Base-by-base conservation (phyloP, 2,113 vertebrate species). In the Columba livia region DNA sequence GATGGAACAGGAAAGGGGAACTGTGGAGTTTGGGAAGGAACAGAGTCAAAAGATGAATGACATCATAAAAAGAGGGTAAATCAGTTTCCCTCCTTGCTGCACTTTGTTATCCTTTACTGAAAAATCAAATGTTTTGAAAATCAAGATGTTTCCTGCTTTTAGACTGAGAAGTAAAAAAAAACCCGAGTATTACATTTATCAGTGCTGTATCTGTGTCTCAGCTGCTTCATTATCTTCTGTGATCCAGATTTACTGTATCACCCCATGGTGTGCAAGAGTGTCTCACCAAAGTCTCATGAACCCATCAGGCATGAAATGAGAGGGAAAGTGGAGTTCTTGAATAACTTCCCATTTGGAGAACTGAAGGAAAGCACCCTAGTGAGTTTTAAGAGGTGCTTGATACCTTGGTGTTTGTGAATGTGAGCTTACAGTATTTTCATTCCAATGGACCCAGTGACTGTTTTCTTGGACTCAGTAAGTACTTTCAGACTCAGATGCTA, bases 181-280 rank as follows among this genome's bases (percentile, higher is more conserved):
- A 0, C 1, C 2, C 18, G 9, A 47, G 4, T 10, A 50, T 25
- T 70, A 71, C 66, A 23, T 56, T 82, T 53, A 51, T 29, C 60
- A 74, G 4, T 57, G 5, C 3, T 70, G 1, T 48, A 11, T 24
- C 48, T 60, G 4, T 79, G 40, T 29, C 40, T 85, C 0, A 0
- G 14, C 9, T 79, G 24, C 19, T 82, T 89, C 32, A n/a, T 60
- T 72, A 47, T 54, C 29, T 64, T 87, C 42, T 67, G 21, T 57
- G 11, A 34, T 36, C 29, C 19, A 40, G 23, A 8, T 65, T 48
- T 44, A 64, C 12, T 36, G 5, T 48, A 12, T 58, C 29, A 38
- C 42, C 65, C n/a, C n/a, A 78, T 15, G 15, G 17, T 40, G 11
- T 2, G 1, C 5, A 80, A 28, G 6, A 79, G 32, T n/a, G 34